Percentiles rank a stretch among this genome's conserved stretches.
phyloP scores from a whole-genome alignment of 2,797 vertebrate species.

The Esox lucius region DNA sequence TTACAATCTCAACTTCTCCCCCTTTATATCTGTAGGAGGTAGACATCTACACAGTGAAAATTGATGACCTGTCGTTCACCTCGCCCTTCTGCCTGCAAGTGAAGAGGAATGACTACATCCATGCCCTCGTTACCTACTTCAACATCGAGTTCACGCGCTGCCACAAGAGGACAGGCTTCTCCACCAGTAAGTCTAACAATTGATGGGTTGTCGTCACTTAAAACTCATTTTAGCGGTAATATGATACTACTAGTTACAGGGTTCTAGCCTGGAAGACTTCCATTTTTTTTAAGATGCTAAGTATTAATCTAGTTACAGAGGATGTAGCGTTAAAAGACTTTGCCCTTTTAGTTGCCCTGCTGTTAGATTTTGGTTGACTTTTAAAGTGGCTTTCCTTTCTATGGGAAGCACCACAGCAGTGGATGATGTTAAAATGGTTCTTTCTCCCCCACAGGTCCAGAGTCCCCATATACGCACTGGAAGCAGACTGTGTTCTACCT shows the following conservation, averaged over 20 bases:
- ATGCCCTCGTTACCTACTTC: constrained; percentile 92
- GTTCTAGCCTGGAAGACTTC: too few relatives aligned
- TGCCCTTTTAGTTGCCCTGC: too few relatives aligned
- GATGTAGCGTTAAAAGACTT: too few relatives aligned
- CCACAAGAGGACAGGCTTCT: constrained; percentile 93
- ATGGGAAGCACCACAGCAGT: too few relatives aligned
- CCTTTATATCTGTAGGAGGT: constrained; percentile 77
- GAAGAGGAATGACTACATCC: constrained; percentile 93
- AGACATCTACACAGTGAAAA: constrained; percentile 93
- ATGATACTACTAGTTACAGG: too few relatives aligned
- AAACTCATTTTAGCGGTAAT: too few relatives aligned
- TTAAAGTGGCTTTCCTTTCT: too few relatives aligned
- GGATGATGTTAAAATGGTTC: not conserved
- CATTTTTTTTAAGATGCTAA: too few relatives aligned
- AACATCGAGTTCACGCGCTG: constrained; percentile 96
- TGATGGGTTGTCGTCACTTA: too few relatives aligned
- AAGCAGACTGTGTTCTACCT: constrained; percentile 96
- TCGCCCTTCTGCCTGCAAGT: constrained; percentile 95
- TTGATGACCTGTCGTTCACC: constrained; percentile 91
- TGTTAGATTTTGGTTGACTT: not conserved
- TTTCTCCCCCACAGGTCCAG: constrained; percentile 76
- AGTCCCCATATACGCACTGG: constrained; percentile 96
- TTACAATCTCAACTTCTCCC: not conserved
- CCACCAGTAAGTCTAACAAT: constrained; percentile 79
- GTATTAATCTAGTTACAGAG: too few relatives aligned